Percentiles rank a stretch among this genome's conserved stretches.
These are phyloP conservation scores for Schizotus pectinicornis DNA, from an alignment of 2,888 invertebrate genomes.

Conservation along the genomic window DNA sequence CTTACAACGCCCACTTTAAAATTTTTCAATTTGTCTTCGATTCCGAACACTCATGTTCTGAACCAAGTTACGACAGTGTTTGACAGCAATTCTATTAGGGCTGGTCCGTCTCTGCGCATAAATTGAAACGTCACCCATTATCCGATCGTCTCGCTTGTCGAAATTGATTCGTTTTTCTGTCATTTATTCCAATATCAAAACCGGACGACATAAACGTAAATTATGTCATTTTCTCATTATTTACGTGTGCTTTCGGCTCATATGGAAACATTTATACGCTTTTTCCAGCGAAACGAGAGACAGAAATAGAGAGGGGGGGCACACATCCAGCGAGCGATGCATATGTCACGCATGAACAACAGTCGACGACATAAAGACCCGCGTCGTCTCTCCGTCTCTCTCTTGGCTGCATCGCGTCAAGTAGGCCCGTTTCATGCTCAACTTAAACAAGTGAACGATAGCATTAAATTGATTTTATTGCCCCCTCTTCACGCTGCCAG, in stretches of 20 bases:
- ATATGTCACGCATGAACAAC: slow-evolving; percentile 33
- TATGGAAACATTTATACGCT: slow-evolving; percentile 28
- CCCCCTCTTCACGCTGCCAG: slow-evolving; percentile 51
- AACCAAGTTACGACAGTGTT: too few species aligned
- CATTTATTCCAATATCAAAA: slow-evolving; percentile 36
- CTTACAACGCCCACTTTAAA: too few species aligned
- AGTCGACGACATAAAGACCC: slow-evolving; percentile 16
- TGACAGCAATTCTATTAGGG: too few species aligned
- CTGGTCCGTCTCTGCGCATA: too few species aligned
- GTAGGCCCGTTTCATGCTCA: slow-evolving; percentile 45
- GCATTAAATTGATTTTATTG: slow-evolving; percentile 62
- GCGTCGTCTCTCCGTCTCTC: slow-evolving; percentile 28
- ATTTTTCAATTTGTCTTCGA: too few species aligned
- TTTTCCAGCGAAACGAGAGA: slow-evolving; percentile 22
- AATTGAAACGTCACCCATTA: slow-evolving; percentile 5
- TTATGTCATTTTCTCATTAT: slow-evolving; percentile 34
- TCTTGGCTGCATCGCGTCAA: slow-evolving; percentile 29
- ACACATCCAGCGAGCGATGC: slow-evolving; percentile 6
- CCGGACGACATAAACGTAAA: slow-evolving; percentile 30
- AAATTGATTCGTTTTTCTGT: slow-evolving; percentile 31
- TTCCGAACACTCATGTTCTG: too few species aligned
- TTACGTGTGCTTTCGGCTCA: slow-evolving; percentile 27
- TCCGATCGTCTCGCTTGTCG: too few species aligned
- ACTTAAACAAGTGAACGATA: slow-evolving; percentile 51
- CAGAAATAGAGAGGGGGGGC: slow-evolving; percentile 3